Percentiles rank a stretch among this genome's conserved stretches.
These are phyloP conservation scores for Pseudopleuronectes americanus DNA, from an alignment of 2,797 vertebrate species.

Conservation along the genomic window DNA sequence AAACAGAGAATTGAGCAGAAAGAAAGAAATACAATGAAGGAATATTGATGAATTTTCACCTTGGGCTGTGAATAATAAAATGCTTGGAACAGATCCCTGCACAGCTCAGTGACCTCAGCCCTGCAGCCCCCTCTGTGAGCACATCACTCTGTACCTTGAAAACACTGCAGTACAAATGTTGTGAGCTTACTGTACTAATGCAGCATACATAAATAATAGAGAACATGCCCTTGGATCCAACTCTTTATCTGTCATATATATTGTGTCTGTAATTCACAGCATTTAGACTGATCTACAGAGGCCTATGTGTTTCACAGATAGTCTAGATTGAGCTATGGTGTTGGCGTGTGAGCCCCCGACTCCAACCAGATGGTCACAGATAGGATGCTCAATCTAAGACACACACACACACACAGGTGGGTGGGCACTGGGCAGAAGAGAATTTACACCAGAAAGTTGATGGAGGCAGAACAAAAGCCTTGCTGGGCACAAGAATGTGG, in stretches of 20 bases:
- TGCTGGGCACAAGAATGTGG: constrained; percentile 24
- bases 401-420: constrained; percentile 10
- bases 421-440: constrained; percentile 9
- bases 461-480: constrained; percentile 38
- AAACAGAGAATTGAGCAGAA: not conserved
- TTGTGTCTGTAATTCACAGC: not conserved
- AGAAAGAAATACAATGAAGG: not conserved
- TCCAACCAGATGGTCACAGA: constrained; percentile 39
- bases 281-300: constrained; percentile 2
- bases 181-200: not conserved
- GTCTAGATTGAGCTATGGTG: constrained; percentile 29
- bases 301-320: not conserved
- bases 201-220: constrained; percentile 9
- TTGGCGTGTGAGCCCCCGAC: constrained; percentile 4
- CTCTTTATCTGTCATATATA: not conserved
- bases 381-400: constrained; percentile 28
- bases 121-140: constrained; percentile 13
- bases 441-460: constrained; percentile 39
- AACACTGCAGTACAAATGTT: constrained; percentile 29
- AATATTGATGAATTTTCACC: constrained; percentile 24
- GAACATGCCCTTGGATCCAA: not conserved
- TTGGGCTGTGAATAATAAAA: constrained; percentile 30
- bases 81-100: constrained; percentile 22
- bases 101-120: constrained; percentile 28
- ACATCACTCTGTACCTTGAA: constrained; percentile 33